Conservation (phyloP, 2,888 invertebrate genomes). For the Pediacus dermestoides region DNA sequence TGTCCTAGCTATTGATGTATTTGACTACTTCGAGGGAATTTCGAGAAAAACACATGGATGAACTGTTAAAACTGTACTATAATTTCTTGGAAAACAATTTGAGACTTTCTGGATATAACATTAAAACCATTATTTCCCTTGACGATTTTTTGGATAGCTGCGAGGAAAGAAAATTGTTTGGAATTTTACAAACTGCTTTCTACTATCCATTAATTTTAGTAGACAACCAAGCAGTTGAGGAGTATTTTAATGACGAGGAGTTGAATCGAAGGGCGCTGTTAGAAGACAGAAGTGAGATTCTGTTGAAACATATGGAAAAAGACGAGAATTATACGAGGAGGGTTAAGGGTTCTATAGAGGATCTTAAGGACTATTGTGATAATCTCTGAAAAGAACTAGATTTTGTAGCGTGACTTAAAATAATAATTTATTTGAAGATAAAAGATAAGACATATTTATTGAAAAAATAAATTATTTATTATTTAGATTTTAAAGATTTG, state of each 20-base stretch:
- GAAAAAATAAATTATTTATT: too few relatives aligned
- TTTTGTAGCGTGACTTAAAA: too few relatives aligned
- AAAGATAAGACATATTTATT: too few relatives aligned
- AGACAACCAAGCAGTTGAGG: slow-evolving; percentile 26
- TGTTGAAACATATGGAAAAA: slow-evolving; percentile 30
- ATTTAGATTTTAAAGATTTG: too few relatives aligned
- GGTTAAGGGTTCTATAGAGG: slow-evolving; percentile 31
- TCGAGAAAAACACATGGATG: slow-evolving; percentile 31
- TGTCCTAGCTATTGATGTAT: slow-evolving; percentile 48
- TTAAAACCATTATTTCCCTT: slow-evolving; percentile 34
- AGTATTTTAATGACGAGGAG: slow-evolving; percentile 31
- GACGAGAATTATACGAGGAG: slow-evolving; percentile 31
- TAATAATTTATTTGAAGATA: too few relatives aligned
- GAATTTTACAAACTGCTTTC: slow-evolving; percentile 35
- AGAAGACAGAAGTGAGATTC: slow-evolving; percentile 36
- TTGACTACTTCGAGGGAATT: slow-evolving; percentile 38
- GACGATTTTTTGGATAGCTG: slow-evolving; percentile 40
- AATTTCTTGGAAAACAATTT: slow-evolving; percentile 36
- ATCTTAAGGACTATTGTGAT: slow-evolving; percentile 38
- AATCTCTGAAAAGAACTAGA: not conserved
- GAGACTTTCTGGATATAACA: slow-evolving; percentile 27
- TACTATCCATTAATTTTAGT: slow-evolving; percentile 40
- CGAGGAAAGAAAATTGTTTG: slow-evolving; percentile 40
- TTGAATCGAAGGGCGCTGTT: slow-evolving; percentile 29
- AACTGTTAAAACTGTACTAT: slow-evolving; percentile 41